phyloP scores from a whole-genome alignment of 30 jellyfish, hydroid and myxozoan genomes.

The Rhopilema esculentum region DNA sequence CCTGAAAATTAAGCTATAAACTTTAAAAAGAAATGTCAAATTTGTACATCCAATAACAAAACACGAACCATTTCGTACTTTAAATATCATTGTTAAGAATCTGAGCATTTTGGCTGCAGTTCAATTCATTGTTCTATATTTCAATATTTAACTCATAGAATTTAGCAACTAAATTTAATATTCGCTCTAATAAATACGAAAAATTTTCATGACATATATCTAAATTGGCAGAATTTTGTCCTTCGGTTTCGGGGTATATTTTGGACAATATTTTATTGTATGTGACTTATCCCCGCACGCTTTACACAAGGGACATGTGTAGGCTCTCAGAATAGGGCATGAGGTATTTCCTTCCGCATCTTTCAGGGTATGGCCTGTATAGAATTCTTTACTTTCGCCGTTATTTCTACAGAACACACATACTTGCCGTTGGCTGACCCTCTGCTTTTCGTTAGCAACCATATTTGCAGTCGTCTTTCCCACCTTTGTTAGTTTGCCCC shows the following conservation, averaged over 20 bases:
- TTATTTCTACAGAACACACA: constrained; percentile 98
- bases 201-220: neutral
- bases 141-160: neutral
- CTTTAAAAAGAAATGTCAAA: neutral
- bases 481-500: constrained; percentile 47
- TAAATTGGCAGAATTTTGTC: constrained; percentile 74
- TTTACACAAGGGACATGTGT: constrained; percentile 99
- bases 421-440: constrained; percentile 79
- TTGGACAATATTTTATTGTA: constrained; percentile 97
- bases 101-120: neutral
- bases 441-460: constrained; percentile 53
- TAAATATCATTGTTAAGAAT: neutral
- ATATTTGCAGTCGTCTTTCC: constrained; percentile 23
- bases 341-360: constrained; percentile 97
- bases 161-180: neutral
- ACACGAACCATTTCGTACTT: neutral
- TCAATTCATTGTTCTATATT: neutral
- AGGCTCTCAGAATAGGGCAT: constrained; percentile 97
- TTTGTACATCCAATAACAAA: neutral
- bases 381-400: constrained; percentile 96
- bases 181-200: neutral
- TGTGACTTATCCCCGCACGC: constrained; percentile 97
- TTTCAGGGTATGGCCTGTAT: constrained; percentile 95
- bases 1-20: neutral
- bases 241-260: constrained; percentile 97